Percentiles rank a stretch among this genome's conserved stretches.
Evolutionary conservation across 35 echinoderm and acorn worm genomes (phyloP).

Genomic region (Ophioderma brevispina): DNA sequence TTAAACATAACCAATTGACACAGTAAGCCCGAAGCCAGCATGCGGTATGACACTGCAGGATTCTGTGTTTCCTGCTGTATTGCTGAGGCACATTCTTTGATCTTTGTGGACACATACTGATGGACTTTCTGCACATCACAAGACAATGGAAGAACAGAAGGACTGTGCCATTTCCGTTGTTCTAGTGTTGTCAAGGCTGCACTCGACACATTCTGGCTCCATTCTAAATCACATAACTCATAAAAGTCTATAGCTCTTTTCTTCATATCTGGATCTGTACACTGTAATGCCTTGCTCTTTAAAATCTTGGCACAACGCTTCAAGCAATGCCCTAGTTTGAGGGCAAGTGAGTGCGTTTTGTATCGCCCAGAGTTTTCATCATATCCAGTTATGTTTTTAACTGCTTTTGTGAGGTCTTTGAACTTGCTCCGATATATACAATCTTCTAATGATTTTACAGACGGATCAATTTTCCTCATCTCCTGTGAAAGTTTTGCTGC

Average conservation of each 20-base stretch:
- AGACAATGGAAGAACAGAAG: conserved; percentile 38
- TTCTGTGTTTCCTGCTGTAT: background rate
- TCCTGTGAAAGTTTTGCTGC: too few relatives aligned
- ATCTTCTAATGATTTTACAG: too few relatives aligned
- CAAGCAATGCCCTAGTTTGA: conserved; percentile 63
- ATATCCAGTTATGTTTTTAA: conserved; percentile 42
- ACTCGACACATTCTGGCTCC: conserved; percentile 26
- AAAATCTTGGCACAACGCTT: conserved; percentile 32
- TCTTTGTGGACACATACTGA: background rate
- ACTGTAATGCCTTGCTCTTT: conserved; percentile 2
- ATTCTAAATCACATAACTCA: conserved; percentile 30
- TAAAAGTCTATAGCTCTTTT: conserved; percentile 19
- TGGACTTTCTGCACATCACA: conserved; percentile 23
- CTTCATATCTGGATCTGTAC: conserved; percentile 2
- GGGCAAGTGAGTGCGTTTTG: conserved; percentile 52
- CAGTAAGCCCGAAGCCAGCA: too few relatives aligned
- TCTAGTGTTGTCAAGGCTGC: conserved; percentile 32
- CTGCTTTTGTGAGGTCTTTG: too few relatives aligned
- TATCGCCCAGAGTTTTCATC: conserved; percentile 36
- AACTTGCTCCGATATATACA: too few relatives aligned
- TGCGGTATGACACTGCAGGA: too few relatives aligned
- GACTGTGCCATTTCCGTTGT: conserved; percentile 45
- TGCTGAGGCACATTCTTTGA: conserved; percentile 9
- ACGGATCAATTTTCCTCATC: too few relatives aligned
- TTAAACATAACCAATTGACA: conserved; percentile 65